These are phyloP conservation scores for Drosophila sp. DNA, from an alignment of 1,140 invertebrate species.

Conservation along the genomic window DNA sequence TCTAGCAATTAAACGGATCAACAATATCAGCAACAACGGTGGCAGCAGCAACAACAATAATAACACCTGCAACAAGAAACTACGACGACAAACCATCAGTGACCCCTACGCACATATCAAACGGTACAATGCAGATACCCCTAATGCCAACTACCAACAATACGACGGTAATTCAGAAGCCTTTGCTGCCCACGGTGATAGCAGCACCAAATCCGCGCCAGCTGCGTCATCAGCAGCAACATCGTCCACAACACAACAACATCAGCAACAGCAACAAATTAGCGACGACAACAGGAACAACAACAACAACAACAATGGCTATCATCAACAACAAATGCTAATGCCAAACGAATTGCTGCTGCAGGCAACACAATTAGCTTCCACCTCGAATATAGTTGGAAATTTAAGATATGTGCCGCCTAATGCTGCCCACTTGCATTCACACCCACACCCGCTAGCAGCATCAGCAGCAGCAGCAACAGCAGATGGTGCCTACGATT, in stretches of 20 bases:
- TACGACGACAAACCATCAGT: conserved; percentile 75
- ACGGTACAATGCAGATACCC: conserved; percentile 47
- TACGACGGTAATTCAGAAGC: conserved; percentile 24
- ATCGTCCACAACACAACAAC: conserved; percentile 21
- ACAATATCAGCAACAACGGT: conserved; percentile 18
- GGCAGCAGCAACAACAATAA: conserved; percentile 19
- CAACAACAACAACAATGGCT: conserved; percentile 41
- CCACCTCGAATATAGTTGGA: conserved; percentile 20
- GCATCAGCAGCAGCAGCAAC: background rate
- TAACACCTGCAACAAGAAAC: conserved; percentile 53
- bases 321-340: conserved; percentile 73
- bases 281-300: conserved; percentile 10
- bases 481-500: conserved; percentile 68
- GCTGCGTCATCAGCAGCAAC: conserved; percentile 49
- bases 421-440: conserved; percentile 61
- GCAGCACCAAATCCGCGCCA: conserved; percentile 45
- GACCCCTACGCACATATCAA: conserved; percentile 75
- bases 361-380: conserved; percentile 49
- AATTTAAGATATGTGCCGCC: conserved; percentile 71
- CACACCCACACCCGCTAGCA: conserved; percentile 62
- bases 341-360: conserved; percentile 55
- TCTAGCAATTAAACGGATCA: conserved; percentile 65
- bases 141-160: conserved; percentile 47
- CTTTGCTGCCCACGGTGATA: conserved; percentile 39
- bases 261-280: conserved; percentile 42